Evolutionary conservation across 2,113 vertebrate species (phyloP), one percentile per base, ranked within the genome.

Genomic region (Malurus elegans): DNA sequence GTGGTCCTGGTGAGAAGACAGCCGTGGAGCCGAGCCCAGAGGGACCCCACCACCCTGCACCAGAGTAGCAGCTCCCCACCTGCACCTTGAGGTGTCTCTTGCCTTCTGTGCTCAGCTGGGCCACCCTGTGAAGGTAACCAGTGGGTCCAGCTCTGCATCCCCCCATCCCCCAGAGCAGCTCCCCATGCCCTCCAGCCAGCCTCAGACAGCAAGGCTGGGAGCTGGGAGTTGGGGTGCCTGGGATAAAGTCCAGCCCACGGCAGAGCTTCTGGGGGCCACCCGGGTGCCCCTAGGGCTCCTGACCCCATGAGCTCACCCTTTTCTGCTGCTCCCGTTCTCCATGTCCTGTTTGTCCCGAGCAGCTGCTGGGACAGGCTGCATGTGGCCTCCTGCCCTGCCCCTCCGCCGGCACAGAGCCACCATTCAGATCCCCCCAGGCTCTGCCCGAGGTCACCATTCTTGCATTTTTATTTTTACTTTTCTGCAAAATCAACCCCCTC

Each of bases 381-480:
- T 69, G 70, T 40, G 70, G 88, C 95, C 79, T 94, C 45, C 54
- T 72, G 56, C 86, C 90, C 97, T 92, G 93, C 26, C 34, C 65
- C 79, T 70, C 34, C 0, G 10, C 44, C 36, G 5, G 79, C 90
- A 97, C 94, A 97, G 96, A 96, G 88, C 42, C 83, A 26, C 95
- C 90, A 96, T 97, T 97, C 93, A 96, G 61, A 36, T 71, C 58
- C 75, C 92, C 36, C 10, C 5, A 8, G 70, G 57, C 92, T 51
- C 69, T 92, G 87, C 65, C 67, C 0, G 42, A 86, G 94, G 96
- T 95, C 97, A 66, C 54, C 91, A 88, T 88, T 90, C 90, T 81
- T 92, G 85, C 94, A 81, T 90, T 84, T 94, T 85, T 79, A 82
- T 94, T 92, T 91, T 73, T 80, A 66, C 53, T 88, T 80, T 73